Percentiles rank a stretch among this genome's conserved stretches.
Conservation (phyloP, 1,140 invertebrate genomes). For the Drosophila asahinai region DNA sequence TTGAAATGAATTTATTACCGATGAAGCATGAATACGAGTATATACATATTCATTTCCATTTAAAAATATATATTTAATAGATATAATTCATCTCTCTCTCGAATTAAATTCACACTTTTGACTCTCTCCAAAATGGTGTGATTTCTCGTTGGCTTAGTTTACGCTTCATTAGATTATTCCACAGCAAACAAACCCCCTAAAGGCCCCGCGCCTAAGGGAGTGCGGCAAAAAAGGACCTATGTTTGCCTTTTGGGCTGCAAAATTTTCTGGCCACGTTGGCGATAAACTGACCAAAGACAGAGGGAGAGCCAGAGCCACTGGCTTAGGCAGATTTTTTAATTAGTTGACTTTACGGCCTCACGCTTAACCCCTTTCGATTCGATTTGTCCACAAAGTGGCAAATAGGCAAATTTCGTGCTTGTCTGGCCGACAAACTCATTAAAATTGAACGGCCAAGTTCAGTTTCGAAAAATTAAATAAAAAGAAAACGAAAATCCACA, state of each 20-base stretch:
- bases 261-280: slow-evolving; percentile 34
- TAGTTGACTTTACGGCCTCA: slow-evolving; percentile 61
- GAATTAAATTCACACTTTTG: slow-evolving; percentile 8
- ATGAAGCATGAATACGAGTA: not conserved
- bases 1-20: not conserved
- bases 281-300: slow-evolving; percentile 39
- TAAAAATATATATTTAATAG: not conserved
- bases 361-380: slow-evolving; percentile 21
- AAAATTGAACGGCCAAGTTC: slow-evolving; percentile 44
- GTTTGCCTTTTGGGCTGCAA: slow-evolving; percentile 32
- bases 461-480: slow-evolving; percentile 5
- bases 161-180: slow-evolving; percentile 21
- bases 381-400: slow-evolving; percentile 45
- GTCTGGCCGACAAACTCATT: slow-evolving; percentile 58
- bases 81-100: not conserved
- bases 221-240: slow-evolving; percentile 12
- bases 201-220: slow-evolving; percentile 17
- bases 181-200: slow-evolving; percentile 12
- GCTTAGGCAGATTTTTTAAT: slow-evolving; percentile 55
- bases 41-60: not conserved
- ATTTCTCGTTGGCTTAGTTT: slow-evolving; percentile 11
- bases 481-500: slow-evolving; percentile 9
- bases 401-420: slow-evolving; percentile 48
- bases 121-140: slow-evolving; percentile 3
- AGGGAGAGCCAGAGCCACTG: slow-evolving; percentile 14